Evolutionary conservation across 2,113 vertebrate genomes (phyloP).

Genomic region (Bombycilla garrulus): DNA sequence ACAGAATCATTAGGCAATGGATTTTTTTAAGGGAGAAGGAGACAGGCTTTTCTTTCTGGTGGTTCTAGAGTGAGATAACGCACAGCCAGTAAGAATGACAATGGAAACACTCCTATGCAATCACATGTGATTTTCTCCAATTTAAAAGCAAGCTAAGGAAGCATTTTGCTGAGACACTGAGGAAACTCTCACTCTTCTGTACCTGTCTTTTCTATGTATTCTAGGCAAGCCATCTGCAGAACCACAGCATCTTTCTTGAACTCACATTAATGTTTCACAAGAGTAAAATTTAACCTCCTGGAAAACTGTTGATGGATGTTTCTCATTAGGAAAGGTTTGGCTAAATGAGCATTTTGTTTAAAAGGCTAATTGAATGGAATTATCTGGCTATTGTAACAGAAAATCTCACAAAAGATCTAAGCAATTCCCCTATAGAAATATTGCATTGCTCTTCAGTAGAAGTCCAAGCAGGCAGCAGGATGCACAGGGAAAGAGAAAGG

Average conservation of each 20-base stretch:
- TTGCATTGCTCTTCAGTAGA: not conserved
- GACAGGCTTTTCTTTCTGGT: not conserved
- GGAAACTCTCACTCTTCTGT: not conserved
- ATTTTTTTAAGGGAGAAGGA: not conserved
- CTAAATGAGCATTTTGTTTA: not conserved
- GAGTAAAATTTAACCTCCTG: not conserved
- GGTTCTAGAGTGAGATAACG: not conserved
- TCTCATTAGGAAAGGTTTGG: not conserved
- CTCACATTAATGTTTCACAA: not conserved
- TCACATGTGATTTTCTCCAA: not conserved
- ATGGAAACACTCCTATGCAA: not conserved
- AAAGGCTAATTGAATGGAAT: not conserved
- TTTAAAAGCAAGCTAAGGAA: not conserved
- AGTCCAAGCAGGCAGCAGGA: not conserved
- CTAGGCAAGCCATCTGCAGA: not conserved
- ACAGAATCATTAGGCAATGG: not conserved
- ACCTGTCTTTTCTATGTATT: not conserved
- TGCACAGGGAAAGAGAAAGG: not conserved
- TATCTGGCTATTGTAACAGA: not conserved
- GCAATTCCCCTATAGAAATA: not conserved
- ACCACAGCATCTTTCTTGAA: not conserved
- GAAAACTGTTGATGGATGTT: not conserved
- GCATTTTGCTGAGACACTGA: fast-evolving
- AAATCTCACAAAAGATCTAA: not conserved
- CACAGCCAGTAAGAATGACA: not conserved